Percentiles rank a stretch among this genome's conserved stretches.
Evolutionary conservation across 1,140 invertebrate species (phyloP).

Genomic region (Daktulosphaira vitifoliae): DNA sequence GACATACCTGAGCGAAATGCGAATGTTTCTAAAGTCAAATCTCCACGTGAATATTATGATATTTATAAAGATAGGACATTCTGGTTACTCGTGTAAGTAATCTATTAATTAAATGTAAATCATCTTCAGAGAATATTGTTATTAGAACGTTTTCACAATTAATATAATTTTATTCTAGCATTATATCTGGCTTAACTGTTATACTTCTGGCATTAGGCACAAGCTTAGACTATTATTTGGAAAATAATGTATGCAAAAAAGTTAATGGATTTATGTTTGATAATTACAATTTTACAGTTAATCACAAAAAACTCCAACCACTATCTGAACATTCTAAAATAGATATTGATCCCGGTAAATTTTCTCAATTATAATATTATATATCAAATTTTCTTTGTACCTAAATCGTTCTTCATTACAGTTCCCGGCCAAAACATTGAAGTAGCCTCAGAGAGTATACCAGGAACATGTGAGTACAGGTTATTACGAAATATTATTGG

Average conservation of each 20-base stretch:
- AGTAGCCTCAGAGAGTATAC: not conserved
- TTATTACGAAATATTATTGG: too few relatives aligned
- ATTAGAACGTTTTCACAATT: not conserved
- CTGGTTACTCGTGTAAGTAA: slow-evolving; percentile 58
- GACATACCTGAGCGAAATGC: slow-evolving; percentile 43
- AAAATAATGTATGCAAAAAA: slow-evolving; percentile 36
- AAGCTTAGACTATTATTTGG: slow-evolving; percentile 44
- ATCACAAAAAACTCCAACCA: slow-evolving; percentile 2
- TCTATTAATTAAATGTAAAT: too few relatives aligned
- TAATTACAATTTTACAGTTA: slow-evolving; percentile 35
- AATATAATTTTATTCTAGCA: slow-evolving; percentile 45
- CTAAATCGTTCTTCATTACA: too few relatives aligned
- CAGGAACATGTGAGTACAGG: slow-evolving; percentile 20
- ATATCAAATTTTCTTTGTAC: too few relatives aligned
- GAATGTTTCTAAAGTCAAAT: slow-evolving; percentile 51
- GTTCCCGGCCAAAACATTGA: slow-evolving; percentile 10
- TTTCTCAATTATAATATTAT: too few relatives aligned
- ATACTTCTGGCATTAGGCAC: slow-evolving; percentile 52
- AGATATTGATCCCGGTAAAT: slow-evolving; percentile 14
- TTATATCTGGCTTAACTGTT: slow-evolving; percentile 49
- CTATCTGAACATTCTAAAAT: slow-evolving; percentile 21
- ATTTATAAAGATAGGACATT: slow-evolving; percentile 60
- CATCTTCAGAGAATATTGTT: not conserved
- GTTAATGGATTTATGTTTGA: slow-evolving; percentile 26
- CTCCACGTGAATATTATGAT: slow-evolving; percentile 56